Evolutionary conservation across 2,888 invertebrate species (phyloP).

Genomic region (Torymus tubicola): DNA sequence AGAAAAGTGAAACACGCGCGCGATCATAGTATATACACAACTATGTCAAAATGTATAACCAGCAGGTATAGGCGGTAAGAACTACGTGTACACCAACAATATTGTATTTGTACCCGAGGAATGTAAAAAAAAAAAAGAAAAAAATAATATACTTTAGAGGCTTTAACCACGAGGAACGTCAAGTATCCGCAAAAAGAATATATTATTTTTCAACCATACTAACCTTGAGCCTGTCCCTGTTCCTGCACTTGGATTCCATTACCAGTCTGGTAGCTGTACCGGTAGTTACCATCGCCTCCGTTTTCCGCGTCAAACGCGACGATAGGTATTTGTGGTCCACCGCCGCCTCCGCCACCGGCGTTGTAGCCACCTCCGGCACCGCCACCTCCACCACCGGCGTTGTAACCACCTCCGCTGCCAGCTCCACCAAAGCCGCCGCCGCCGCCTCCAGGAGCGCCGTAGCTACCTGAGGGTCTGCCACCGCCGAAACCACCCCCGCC

Average conservation of each 20-base stretch:
- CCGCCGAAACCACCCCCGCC: constrained; percentile 33
- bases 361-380: constrained; percentile 35
- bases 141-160: no score
- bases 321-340: constrained; percentile 68
- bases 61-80: no score
- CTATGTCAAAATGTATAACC: no score
- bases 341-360: constrained; percentile 56
- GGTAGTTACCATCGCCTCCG: constrained; percentile 71
- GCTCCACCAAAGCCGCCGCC: constrained; percentile 51
- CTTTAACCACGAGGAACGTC: no score
- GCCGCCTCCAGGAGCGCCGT: constrained; percentile 1
- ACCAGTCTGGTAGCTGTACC: constrained; percentile 72
- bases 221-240: constrained; percentile 70
- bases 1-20: no score
- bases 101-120: no score
- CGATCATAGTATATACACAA: no score
- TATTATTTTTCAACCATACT: neutral
- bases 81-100: no score
- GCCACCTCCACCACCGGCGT: constrained; percentile 53
- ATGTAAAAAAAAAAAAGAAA: no score
- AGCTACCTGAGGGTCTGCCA: neutral
- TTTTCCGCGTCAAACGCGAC: constrained; percentile 69
- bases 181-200: no score
- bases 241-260: constrained; percentile 71
- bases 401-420: constrained; percentile 39